These are phyloP conservation scores for Drosophila cracens DNA, from an alignment of 2,888 invertebrate genomes.

Conservation along the genomic window DNA sequence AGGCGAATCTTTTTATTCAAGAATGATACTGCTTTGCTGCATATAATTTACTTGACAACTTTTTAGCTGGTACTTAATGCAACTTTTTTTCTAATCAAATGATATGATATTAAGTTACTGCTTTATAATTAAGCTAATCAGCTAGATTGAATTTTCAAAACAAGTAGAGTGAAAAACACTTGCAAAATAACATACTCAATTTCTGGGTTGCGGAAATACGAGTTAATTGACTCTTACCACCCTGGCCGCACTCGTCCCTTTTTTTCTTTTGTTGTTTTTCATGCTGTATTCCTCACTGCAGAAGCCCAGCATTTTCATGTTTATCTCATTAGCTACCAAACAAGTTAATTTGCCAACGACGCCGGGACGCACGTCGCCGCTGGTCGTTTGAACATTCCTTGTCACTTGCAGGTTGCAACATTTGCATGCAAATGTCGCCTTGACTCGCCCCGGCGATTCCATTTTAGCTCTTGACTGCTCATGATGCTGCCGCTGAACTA, in stretches of 20 bases:
- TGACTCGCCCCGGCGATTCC: conserved; percentile 25
- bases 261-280: conserved; percentile 1
- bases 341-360: conserved; percentile 71
- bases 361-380: conserved; percentile 48
- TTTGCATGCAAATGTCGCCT: conserved; percentile 70
- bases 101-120: conserved; percentile 10
- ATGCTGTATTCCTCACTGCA: background rate
- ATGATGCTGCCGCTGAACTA: conserved; percentile 10
- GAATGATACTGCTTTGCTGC: no score
- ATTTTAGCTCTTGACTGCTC: conserved; percentile 52
- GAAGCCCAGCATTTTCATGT: conserved; percentile 58
- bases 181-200: conserved; percentile 28
- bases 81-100: conserved; percentile 17
- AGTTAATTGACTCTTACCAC: conserved; percentile 58
- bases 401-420: conserved; percentile 58
- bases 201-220: conserved; percentile 45
- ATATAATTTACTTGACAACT: background rate
- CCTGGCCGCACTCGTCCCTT: conserved; percentile 15
- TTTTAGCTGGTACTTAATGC: background rate
- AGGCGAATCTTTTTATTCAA: background rate
- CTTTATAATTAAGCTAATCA: conserved; percentile 34
- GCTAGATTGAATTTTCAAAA: conserved; percentile 20
- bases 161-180: background rate
- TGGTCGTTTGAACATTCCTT: conserved; percentile 35
- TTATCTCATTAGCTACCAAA: conserved; percentile 76